These are phyloP conservation scores for Dorcus parallelipipedus DNA, from an alignment of 2,888 invertebrate species.

Conservation along the genomic window DNA sequence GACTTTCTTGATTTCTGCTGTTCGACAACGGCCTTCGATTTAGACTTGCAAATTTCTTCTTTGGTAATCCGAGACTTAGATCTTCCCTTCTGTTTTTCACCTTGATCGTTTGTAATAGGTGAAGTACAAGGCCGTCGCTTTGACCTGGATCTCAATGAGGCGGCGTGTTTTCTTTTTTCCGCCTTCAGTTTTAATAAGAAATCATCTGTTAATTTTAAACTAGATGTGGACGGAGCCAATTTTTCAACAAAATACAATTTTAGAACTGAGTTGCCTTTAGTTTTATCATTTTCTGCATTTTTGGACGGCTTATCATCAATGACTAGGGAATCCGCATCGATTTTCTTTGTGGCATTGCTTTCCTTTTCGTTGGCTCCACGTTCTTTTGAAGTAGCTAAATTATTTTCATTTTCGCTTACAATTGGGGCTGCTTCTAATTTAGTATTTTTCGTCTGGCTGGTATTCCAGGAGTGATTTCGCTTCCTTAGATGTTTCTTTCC, in stretches of 20 bases:
- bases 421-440: too few species aligned
- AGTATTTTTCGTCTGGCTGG: too few species aligned
- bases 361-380: too few species aligned
- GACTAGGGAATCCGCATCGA: too few species aligned
- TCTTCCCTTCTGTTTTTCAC: not conserved
- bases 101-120: too few species aligned
- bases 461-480: too few species aligned
- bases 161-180: not conserved
- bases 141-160: slow-evolving; percentile 3
- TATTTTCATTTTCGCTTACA: too few species aligned
- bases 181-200: not conserved
- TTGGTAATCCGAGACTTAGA: slow-evolving; percentile 4
- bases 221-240: slow-evolving; percentile 6
- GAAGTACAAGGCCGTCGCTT: too few species aligned
- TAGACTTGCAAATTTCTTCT: not conserved
- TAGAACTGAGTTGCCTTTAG: slow-evolving; percentile 5
- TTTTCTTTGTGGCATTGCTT: too few species aligned
- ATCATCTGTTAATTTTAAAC: slow-evolving; percentile 5
- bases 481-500: too few species aligned
- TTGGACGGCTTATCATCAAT: not conserved
- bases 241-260: slow-evolving; percentile 10
- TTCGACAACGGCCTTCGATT: not conserved
- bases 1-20: slow-evolving; percentile 6
- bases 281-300: not conserved
- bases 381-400: too few species aligned